Percentiles rank a stretch among this genome's conserved stretches.
Evolutionary conservation across 2,888 invertebrate genomes (phyloP).

Genomic region (Kryphioiulus occultus): DNA sequence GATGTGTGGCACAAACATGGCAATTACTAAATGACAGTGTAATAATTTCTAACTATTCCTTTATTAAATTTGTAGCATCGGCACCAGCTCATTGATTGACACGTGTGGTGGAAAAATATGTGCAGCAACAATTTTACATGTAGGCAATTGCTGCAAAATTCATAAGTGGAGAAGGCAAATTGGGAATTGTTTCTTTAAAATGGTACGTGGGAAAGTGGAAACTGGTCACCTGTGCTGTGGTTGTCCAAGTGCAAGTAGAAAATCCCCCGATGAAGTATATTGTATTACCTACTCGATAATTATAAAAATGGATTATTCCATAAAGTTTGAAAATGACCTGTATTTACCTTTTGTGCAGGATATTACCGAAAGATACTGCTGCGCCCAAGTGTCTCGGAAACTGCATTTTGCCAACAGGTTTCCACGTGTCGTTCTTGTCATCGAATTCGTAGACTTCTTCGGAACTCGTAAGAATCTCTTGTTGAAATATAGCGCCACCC

Average conservation of each 20-base stretch:
- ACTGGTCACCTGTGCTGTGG: neutral
- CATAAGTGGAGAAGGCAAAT: constrained; percentile 24
- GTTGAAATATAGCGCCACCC: neutral
- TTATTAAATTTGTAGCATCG: neutral
- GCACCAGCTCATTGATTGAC: too few species aligned
- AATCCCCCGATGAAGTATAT: constrained; percentile 34
- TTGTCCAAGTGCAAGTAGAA: constrained; percentile 20
- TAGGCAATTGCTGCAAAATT: neutral
- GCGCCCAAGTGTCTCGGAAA: constrained; percentile 28
- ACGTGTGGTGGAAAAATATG: neutral
- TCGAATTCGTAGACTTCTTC: neutral
- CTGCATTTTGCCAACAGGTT: neutral
- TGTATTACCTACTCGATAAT: neutral
- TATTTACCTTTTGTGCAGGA: neutral
- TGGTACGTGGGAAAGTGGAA: neutral
- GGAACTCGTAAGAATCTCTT: neutral
- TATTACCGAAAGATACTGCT: neutral
- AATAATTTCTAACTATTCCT: neutral
- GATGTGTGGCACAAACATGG: neutral
- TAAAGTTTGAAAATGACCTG: too few species aligned
- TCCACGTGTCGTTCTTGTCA: neutral
- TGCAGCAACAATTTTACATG: neutral
- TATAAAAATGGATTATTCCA: neutral
- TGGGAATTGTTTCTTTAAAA: neutral
- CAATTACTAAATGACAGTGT: neutral